Base-by-base conservation (phyloP, 92 coral and sea anemone genomes). In the Micromussa lordhowensis region DNA sequence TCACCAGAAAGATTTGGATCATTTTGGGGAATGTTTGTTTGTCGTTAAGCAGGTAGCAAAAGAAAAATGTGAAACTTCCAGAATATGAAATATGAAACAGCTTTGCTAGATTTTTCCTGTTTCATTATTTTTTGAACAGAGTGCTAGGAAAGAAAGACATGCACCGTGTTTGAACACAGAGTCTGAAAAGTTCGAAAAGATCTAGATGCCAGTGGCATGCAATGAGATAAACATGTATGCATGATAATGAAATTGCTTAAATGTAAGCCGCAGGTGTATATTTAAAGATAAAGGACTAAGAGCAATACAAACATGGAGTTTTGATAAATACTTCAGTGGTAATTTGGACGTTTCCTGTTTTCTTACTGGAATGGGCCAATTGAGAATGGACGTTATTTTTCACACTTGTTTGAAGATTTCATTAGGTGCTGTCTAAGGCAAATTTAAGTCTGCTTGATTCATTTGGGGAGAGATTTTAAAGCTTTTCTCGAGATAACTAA, bases 271-370 rank as follows among this genome's bases (percentile, higher is more conserved):
- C 32, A 68, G 76, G 85, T 44, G 85, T 64, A 29, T 29, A 82
- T 82, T 82, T 64, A 26, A 18, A 30, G 54, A 36, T 82, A 66
- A 49, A 68, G 63, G 49, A 34, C 15, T 74, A 51, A 26, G 57
- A 44, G 58, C 74, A 40, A 16, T 15, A 24, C 13, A 16, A 7
- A 64, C 17, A 29, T 28, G 21, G 5, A 16, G 15, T 48, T 68
- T 48, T n/a, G 35, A 44, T 66, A 40, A 58, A 66, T 59, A 58
- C n/a, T 64, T 77, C 44, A 35, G 78, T 73, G 64, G 12, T 38
- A 48, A 81, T 82, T 82, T 66, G 68, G 40, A 38, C 16, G 77
- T 68, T 82, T 82, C 85, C 85, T 82, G 85, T 82, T 40, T 64
- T 64, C n/a, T 66, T 66, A 26, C 26, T 26, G 18, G 75, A 64